A percentile compares a stretch with the other conserved stretches of the same genome.
These are phyloP conservation scores for Picus viridis DNA, from an alignment of 2,797 vertebrate genomes.

Conservation along the genomic window DNA sequence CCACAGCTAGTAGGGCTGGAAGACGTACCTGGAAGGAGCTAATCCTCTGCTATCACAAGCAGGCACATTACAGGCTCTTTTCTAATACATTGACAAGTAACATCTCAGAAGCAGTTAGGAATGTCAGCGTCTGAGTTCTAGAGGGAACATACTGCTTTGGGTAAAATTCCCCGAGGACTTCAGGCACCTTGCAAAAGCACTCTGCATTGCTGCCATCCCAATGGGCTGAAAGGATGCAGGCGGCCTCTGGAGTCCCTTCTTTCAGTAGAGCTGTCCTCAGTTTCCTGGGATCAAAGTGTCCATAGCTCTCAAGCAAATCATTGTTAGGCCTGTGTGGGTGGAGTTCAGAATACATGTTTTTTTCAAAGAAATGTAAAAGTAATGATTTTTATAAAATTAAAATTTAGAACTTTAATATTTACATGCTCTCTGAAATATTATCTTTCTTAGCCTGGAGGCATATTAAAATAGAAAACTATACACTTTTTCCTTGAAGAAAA, in stretches of 20 bases:
- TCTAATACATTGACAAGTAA: neutral
- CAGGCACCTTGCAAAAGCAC: neutral
- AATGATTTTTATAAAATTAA: neutral
- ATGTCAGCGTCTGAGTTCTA: neutral
- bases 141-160: neutral
- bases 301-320: neutral
- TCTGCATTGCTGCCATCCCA: neutral
- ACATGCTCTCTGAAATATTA: neutral
- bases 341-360: neutral
- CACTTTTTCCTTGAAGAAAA: neutral
- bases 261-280: neutral
- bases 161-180: neutral
- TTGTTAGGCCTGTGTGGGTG: neutral
- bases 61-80: neutral
- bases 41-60: neutral
- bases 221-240: neutral
- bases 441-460: fast-evolving
- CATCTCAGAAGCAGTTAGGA: neutral
- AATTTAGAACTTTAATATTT: neutral
- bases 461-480: neutral
- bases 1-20: neutral
- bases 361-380: neutral
- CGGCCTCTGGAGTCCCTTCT: neutral
- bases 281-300: neutral
- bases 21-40: neutral